Evolutionary conservation across 2,888 invertebrate species (phyloP), one percentile per base, ranked within the genome.

Genomic region (Buathra laborator): DNA sequence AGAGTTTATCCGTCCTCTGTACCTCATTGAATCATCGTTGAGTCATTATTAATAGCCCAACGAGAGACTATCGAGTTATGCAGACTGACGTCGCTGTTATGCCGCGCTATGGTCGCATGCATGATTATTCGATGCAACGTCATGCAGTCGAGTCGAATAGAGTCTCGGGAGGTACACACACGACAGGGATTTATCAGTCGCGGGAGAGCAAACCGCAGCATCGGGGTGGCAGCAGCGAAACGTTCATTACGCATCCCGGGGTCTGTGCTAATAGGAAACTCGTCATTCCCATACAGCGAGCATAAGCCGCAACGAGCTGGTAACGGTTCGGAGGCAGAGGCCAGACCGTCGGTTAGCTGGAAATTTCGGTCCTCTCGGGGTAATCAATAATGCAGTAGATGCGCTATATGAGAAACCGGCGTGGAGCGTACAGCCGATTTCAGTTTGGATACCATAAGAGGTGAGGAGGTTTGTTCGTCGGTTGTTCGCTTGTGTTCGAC

Each of bases 341-440:
- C 19, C 56, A 32, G 48, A 51, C 56, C 67, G 43, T 56, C 19
- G 81, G 43, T 68, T 68, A 19, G 46, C 56, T 68, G n/a, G 68
- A 68, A 81, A 83, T 83, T 83, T 75, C 32, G 81, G 24, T 44
- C n/a, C 68, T 81, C 75, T 9, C 68, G 19, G 59, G 74, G 12
- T 68, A 75, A 83, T 83, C 83, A 83, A 83, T 83, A 83, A 83
- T 83, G 75, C 81, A 70, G 75, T 75, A 81, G 75, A 75, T 68
- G 62, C 62, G 81, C 46, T 81, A 37, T 68, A 51, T 14, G 70
- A 24, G 5, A 43, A 29, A 24, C 43, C 24, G 51, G 44, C 66
- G 19, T 48, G 67, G 56, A 62, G 44, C 66, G 19, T 48, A 56
- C 67, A 62, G 81, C 67, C 44, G 59, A 37, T 37, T 37, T 44